A percentile compares a stretch with the other conserved stretches of the same genome.
These are phyloP conservation scores for Amphiprion percula DNA, from an alignment of 2,113 vertebrate genomes.

Conservation along the genomic window DNA sequence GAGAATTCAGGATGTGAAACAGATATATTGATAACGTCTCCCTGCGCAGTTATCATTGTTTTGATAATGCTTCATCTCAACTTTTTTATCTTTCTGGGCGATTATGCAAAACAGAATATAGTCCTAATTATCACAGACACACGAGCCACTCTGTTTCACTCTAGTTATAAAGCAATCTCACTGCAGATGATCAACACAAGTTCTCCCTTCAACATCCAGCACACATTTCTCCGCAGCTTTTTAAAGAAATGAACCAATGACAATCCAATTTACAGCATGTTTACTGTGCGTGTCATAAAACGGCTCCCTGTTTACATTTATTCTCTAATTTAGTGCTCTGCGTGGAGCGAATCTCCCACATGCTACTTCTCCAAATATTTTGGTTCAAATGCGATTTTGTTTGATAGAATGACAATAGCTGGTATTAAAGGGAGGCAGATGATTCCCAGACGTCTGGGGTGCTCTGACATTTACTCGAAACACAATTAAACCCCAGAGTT, in stretches of 20 bases:
- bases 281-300: constrained; percentile 74
- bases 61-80: constrained; percentile 77
- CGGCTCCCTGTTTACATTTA: constrained; percentile 76
- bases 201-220: constrained; percentile 51
- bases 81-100: constrained; percentile 71
- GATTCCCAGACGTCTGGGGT: constrained; percentile 80
- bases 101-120: constrained; percentile 79
- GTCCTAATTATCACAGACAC: constrained; percentile 77
- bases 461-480: constrained; percentile 83
- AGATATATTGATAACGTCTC: constrained; percentile 77
- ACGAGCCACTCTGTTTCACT: constrained; percentile 65
- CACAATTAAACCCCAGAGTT: constrained; percentile 81
- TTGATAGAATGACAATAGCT: constrained; percentile 82
- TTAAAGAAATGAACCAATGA: constrained; percentile 68
- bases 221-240: constrained; percentile 60
- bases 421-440: constrained; percentile 78
- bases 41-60: constrained; percentile 69
- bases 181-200: constrained; percentile 56
- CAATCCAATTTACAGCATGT: constrained; percentile 77
- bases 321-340: constrained; percentile 77
- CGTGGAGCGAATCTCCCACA: constrained; percentile 67
- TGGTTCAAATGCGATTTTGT: constrained; percentile 82
- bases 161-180: constrained; percentile 64
- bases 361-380: constrained; percentile 81
- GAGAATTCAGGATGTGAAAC: constrained; percentile 68